A percentile compares a stretch with the other conserved stretches of the same genome.
Conservation (phyloP, 1,140 invertebrate species). For the fruit fly (Drosophila melanogaster) region Release_6_plus_ISO1_MT NT_033777.3:28647501-28648000, state of each 20-base stretch:
- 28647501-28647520: constrained; percentile 32
- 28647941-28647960: constrained; percentile 8
- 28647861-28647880: constrained; percentile 71
- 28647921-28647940: constrained; percentile 61
- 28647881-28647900: constrained; percentile 22
- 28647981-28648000: constrained; percentile 70
- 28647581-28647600: constrained; percentile 73
- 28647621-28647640: constrained; percentile 43
- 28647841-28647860: constrained; percentile 44
- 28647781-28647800: background rate
- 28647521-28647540: constrained; percentile 48
- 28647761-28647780: too few species aligned
- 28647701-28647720: background rate
- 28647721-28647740: too few species aligned
- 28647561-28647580: constrained; percentile 81
- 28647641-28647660: background rate
- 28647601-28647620: constrained; percentile 35
- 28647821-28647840: constrained; percentile 14
- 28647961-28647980: constrained; percentile 59
- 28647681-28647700: constrained; percentile 20
- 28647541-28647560: constrained; percentile 63
- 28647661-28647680: background rate
- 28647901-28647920: constrained; percentile 77
- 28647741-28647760: too few species aligned
- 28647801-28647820: background rate